Base-by-base conservation (phyloP, 2,888 invertebrate species). In the Drosophila setosimentum region DNA sequence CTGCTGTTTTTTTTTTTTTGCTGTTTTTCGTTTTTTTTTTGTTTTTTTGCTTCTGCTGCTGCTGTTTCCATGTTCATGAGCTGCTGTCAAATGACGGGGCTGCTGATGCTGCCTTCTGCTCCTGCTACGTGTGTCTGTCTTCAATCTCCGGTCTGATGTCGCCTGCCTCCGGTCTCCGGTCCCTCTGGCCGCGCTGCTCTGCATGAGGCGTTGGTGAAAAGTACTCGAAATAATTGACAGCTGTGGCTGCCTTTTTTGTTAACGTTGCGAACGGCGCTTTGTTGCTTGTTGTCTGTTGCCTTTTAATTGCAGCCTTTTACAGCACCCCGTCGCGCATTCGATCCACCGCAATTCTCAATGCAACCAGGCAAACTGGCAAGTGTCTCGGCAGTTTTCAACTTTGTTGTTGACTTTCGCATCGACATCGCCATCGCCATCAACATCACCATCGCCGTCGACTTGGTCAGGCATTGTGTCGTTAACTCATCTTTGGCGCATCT, bases 171-270 rank as follows among this genome's bases (percentile, higher is more conserved):
- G 27, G 60, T 57, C 71, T 61, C 24, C 55, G n/a, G 53, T 77
- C 65, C 54, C 33, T 33, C 49, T 42, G 7, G 24, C 27, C 40
- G 48, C 63, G 37, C 59, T 67, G 90, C 86, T 27, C 84, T 90
- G 84, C 84, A 84, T 87, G 91, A 89, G 90, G 91, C 91, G 89
- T 91, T 91, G 87, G 90, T 91, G 91, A 91, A 87, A 87, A 87
- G 87, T 91, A 87, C 90, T 91, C 91, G 87, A 87, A 87, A 87
- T 91, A 91, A 87, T 87, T 87, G 91, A 91, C 87, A 87, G 87
- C 87, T 87, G 87, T 90, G 83, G 91, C 88, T 85, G 89, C 80
- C 89, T 87, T 91, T 91, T 87, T 87, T 87, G 88, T 85, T 90
- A 72, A 87, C 74, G 71, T 78, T 70, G 58, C 65, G 48, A 72